These are phyloP conservation scores for Jordanella pulchra DNA, from an alignment of 2,797 vertebrate genomes.

Conservation along the genomic window DNA sequence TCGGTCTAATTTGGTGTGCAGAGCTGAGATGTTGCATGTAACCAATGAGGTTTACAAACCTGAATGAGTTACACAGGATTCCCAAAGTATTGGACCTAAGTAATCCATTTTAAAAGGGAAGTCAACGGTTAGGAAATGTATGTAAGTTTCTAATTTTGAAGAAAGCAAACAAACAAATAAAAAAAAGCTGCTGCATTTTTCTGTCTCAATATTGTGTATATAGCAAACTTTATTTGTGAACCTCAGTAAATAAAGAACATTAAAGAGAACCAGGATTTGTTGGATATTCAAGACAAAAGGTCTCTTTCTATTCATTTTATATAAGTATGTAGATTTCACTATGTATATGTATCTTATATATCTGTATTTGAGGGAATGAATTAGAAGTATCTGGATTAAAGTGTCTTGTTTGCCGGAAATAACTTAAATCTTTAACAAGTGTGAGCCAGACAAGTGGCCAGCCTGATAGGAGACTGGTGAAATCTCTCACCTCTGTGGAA, in stretches of 20 bases:
- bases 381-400: slow-evolving; percentile 28
- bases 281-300: neutral
- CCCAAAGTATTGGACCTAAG: neutral
- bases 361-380: slow-evolving; percentile 31
- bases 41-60: neutral
- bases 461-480: slow-evolving; percentile 40
- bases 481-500: slow-evolving; percentile 57
- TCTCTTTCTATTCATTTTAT: neutral
- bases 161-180: neutral
- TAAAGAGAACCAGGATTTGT: neutral
- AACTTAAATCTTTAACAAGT: slow-evolving; percentile 46
- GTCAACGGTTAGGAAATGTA: neutral
- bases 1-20: neutral
- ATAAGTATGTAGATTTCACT: neutral
- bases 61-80: neutral
- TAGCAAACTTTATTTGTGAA: neutral
- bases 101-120: neutral
- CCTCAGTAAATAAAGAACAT: too few relatives aligned
- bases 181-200: too few relatives aligned
- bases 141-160: neutral
- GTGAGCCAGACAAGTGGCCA: slow-evolving; percentile 39
- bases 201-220: neutral
- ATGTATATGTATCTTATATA: neutral
- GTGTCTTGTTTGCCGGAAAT: slow-evolving; percentile 48
- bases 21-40: neutral